Percentiles rank a stretch among this genome's conserved stretches.
Evolutionary conservation across 2,797 vertebrate species (phyloP).

Genomic region (Gallinago stenura): DNA sequence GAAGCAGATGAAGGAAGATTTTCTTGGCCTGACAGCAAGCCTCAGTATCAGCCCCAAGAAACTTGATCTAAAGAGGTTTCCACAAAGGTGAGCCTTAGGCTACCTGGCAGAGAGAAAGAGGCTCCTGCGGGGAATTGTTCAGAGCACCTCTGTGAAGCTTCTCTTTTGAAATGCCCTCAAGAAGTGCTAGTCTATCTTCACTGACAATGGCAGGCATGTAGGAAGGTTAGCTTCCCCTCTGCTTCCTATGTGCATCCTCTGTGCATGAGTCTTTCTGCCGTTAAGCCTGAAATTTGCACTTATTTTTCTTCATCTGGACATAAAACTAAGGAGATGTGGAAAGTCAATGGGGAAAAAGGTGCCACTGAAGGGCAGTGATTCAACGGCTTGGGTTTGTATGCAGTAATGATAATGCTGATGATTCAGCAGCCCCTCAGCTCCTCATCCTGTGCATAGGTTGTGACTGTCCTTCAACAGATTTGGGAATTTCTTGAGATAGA

Average conservation of each 20-base stretch:
- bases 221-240: background rate
- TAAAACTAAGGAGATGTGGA: background rate
- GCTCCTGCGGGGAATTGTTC: background rate
- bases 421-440: background rate
- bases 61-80: conserved; percentile 44
- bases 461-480: background rate
- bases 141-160: conserved; percentile 33
- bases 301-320: background rate
- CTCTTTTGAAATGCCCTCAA: conserved; percentile 28
- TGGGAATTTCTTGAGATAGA: background rate
- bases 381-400: background rate
- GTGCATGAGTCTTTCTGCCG: background rate
- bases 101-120: conserved; percentile 49
- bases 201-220: background rate
- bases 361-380: background rate
- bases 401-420: background rate
- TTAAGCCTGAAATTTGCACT: background rate
- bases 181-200: conserved; percentile 21
- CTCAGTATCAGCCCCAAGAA: conserved; percentile 41
- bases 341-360: background rate
- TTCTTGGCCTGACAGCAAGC: conserved; percentile 47
- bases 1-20: conserved; percentile 52
- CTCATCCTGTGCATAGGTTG: background rate
- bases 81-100: conserved; percentile 56
- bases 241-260: background rate